A percentile compares a stretch with the other conserved stretches of the same genome.
Evolutionary conservation across 2,888 invertebrate species (phyloP).

Genomic region (Steinernema hermaphroditum): DNA sequence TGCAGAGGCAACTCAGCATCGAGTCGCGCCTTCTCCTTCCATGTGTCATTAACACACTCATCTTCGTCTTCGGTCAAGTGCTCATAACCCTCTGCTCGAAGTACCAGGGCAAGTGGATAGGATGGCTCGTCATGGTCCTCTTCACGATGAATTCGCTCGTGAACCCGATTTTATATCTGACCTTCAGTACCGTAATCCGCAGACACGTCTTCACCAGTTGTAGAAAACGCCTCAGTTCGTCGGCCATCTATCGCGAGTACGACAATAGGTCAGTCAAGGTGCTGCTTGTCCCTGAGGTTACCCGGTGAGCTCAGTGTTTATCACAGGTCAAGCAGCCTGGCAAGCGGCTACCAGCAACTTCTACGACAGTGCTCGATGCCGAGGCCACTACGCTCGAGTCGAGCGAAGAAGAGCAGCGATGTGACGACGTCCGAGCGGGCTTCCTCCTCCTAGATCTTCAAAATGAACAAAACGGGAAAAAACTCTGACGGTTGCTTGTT

Average conservation of each 20-base stretch:
- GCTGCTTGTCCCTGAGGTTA: neutral
- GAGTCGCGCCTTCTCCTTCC: constrained; percentile 54
- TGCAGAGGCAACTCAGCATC: constrained; percentile 51
- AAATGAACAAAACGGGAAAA: neutral
- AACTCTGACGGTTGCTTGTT: neutral
- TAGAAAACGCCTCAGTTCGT: constrained; percentile 48
- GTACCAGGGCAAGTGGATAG: constrained; percentile 55
- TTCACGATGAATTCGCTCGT: constrained; percentile 57
- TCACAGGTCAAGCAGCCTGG: constrained; percentile 10
- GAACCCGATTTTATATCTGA: constrained; percentile 54
- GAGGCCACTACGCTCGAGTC: neutral
- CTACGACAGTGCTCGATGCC: constrained; percentile 7
- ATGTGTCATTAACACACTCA: constrained; percentile 53
- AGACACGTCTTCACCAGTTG: constrained; percentile 50
- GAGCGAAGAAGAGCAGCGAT: neutral
- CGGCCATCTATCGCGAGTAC: constrained; percentile 54
- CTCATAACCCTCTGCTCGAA: constrained; percentile 54
- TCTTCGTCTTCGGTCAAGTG: constrained; percentile 54
- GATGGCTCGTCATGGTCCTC: constrained; percentile 59
- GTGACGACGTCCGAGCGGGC: neutral
- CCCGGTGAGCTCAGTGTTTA: neutral
- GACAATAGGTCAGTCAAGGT: constrained; percentile 44
- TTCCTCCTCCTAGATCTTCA: constrained; percentile 18
- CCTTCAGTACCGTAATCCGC: constrained; percentile 56
- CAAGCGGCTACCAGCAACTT: constrained; percentile 16